Evolutionary conservation across 2,113 vertebrate species (phyloP), one percentile per base, ranked within the genome.

Genomic region (Sorex araneus): DNA sequence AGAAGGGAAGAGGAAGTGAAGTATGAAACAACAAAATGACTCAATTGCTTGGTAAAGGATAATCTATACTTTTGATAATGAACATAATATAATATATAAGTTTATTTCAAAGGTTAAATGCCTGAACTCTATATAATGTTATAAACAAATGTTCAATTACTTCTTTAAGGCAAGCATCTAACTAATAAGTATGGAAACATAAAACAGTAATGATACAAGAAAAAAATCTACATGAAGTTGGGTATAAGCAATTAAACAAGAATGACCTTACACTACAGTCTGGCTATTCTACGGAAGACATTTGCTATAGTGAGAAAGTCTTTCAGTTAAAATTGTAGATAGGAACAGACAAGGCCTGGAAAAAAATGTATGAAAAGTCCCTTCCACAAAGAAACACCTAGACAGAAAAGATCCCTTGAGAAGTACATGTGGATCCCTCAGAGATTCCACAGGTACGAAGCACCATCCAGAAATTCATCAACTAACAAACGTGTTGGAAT

Each of bases 251-350:
- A 79, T 87, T 76, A 70, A 63, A 50, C 4, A 70, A 70, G 71
- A 89, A 90, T 40, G 66, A 76, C 27, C 66, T 83, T 73, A 28
- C 89, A n/a, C 50, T 60, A 78, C 6, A 77, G 11, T 70, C 57
- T 73, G 18, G 30, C 47, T 77, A 80, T 64, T 87, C 30, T 47
- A 3, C 19, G 43, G n/a, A 75, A 25, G 34, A 10, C 60, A 47
- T 73, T 70, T 27, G 60, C 36, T 84, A 77, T 21, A 18, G n/a
- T 43, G 36, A 36, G 23, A 94, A 81, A 30, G 11, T 57, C 40
- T 4, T 30, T 87, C 47, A 66, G 15, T 89, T 82, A 74, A 82
- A 28, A 80, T 81, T 78, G 74, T 73, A 87, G 36, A 47, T 4
- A 57, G 36, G 34, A 85, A 89, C 4, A 57, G 23, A 12, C 25